Evolutionary conservation across 2,113 vertebrate genomes (phyloP), one percentile per base, ranked within the genome.

Genomic region (Carassius auratus): DNA sequence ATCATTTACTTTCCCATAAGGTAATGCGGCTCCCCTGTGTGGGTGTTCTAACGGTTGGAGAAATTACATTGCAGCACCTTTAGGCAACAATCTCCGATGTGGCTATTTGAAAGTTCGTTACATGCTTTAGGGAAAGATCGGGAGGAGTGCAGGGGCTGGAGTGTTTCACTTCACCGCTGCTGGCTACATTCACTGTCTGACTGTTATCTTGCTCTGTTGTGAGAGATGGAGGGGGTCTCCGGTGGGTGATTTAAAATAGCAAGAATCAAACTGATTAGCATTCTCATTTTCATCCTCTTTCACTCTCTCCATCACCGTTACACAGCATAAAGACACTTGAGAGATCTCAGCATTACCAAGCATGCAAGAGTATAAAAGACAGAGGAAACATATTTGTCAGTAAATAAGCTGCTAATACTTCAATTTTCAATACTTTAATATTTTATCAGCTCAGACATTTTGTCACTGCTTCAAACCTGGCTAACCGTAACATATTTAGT

Each of bases 51-150:
- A 90, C 89, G 48, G 66, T 78, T 84, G 85, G 89, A 88, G 71
- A 87, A 89, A 90, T 88, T 84, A 86, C 85, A 88, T 89, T 87
- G 88, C 79, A 77, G 81, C 80, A 88, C 89, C 89, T 85, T 80
- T 52, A 62, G 84, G 90, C 87, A 81, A 59, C 80, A 89, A 87
- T 91, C 87, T 91, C 83, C 50, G 36, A 48, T 52, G 79, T 75
- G 81, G 82, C 62, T 79, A 45, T 86, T 83, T 86, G 69, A 84
- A 91, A 89, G 84, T 87, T 73, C 76, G 82, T 85, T 84, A 86
- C 81, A 84, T 75, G 81, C 84, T 73, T 85, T 68, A 59, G 84
- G 81, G 83, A 86, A 86, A 84, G 38, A 87, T 76, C 7, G 36
- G 38, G 76, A 75, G 84, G 84, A 76, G 79, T 52, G 74, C 23